Conservation (phyloP, 2,797 vertebrate genomes). For the Tokudaia tokunoshimensis region DNA sequence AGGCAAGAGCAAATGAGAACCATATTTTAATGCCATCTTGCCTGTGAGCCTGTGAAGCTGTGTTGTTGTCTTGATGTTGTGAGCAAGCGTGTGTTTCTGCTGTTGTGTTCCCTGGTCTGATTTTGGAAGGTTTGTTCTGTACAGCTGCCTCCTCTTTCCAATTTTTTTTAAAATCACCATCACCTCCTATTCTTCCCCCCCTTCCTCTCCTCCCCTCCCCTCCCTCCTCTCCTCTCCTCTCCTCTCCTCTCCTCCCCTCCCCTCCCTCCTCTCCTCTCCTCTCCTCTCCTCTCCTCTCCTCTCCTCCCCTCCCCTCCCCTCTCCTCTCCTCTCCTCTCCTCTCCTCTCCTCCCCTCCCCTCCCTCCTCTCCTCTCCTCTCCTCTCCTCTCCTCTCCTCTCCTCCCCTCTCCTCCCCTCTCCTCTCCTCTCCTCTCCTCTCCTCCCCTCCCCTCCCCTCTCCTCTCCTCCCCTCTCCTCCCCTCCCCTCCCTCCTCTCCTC, state of each 20-base stretch:
- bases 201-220: background rate
- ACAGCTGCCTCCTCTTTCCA: background rate
- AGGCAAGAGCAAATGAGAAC: background rate
- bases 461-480: no score
- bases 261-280: no score
- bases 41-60: background rate
- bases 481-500: no score
- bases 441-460: no score
- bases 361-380: background rate
- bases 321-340: no score
- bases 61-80: background rate
- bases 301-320: no score
- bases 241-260: background rate
- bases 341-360: no score
- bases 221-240: fast-evolving
- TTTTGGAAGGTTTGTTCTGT: background rate
- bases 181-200: background rate
- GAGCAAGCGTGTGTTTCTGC: background rate
- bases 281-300: no score
- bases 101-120: background rate
- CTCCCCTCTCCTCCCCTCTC: background rate
- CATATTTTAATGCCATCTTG: background rate
- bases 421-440: fast-evolving
- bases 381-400: fast-evolving
- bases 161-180: background rate